Conservation (phyloP, 2,888 invertebrate species). For the Ashinkailepas kermadecensis region DNA sequence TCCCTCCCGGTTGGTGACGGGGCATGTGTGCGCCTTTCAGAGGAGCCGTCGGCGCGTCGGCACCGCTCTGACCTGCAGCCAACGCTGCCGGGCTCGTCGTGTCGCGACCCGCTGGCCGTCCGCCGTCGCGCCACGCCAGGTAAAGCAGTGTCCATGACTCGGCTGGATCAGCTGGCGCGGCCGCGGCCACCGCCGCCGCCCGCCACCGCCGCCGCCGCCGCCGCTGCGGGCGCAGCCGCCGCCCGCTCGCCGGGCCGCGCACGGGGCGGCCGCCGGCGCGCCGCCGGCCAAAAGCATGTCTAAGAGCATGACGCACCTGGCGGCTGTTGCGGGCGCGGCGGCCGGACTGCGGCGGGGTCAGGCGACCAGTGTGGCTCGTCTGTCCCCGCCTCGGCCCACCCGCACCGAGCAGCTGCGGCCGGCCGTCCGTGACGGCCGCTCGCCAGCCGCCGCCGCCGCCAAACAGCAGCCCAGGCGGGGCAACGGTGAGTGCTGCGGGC, state of each 20-base stretch:
- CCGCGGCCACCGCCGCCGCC: slow-evolving; percentile 45
- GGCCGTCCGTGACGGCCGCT: slow-evolving; percentile 40
- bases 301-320: slow-evolving; percentile 65
- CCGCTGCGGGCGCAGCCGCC: slow-evolving; percentile 27
- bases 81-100: slow-evolving; percentile 67
- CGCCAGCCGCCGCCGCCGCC: slow-evolving; percentile 28
- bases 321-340: slow-evolving; percentile 44
- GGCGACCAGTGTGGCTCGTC: slow-evolving; percentile 37
- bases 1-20: background rate
- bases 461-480: background rate
- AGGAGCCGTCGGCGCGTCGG: slow-evolving; percentile 32
- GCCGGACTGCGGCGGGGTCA: slow-evolving; percentile 39
- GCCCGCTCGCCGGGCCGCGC: slow-evolving; percentile 43
- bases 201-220: slow-evolving; percentile 46
- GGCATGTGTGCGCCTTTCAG: background rate
- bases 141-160: slow-evolving; percentile 89
- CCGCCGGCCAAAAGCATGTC: slow-evolving; percentile 47
- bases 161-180: slow-evolving; percentile 72
- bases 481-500: background rate
- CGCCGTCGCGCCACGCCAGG: slow-evolving; percentile 48
- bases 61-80: slow-evolving; percentile 72
- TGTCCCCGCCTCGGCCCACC: slow-evolving; percentile 43
- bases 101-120: slow-evolving; percentile 43
- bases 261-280: slow-evolving; percentile 42
- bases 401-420: slow-evolving; percentile 43